Evolutionary conservation across 92 coral and sea anemone species (phyloP).

Genomic region (Galaxea fascicularis): DNA sequence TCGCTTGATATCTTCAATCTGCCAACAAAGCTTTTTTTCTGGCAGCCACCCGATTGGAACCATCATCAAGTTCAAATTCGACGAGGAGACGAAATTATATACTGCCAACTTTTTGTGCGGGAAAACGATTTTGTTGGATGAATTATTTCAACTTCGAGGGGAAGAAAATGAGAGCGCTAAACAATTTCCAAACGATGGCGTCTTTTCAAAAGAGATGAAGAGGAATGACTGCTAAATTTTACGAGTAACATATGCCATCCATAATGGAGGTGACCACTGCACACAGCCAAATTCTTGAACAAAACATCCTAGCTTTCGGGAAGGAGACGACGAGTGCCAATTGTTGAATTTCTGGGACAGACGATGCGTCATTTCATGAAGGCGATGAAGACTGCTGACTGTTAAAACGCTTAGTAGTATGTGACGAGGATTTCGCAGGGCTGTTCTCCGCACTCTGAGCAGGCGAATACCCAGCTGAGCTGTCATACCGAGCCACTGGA

Average conservation of each 20-base stretch:
- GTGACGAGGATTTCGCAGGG: constrained; percentile 45
- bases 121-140: too few species aligned
- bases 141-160: too few species aligned
- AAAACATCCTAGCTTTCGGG: background rate
- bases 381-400: constrained; percentile 46
- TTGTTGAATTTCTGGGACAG: background rate
- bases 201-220: too few species aligned
- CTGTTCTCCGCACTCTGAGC: constrained; percentile 54
- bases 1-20: too few species aligned
- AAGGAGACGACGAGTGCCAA: background rate
- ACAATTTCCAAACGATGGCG: too few species aligned
- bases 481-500: constrained; percentile 91
- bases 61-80: too few species aligned
- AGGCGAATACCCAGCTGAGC: constrained; percentile 33
- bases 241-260: background rate
- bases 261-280: constrained; percentile 14
- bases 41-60: too few species aligned
- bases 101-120: too few species aligned
- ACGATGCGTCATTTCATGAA: constrained; percentile 3
- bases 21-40: too few species aligned
- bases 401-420: constrained; percentile 26
- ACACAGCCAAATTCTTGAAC: background rate
- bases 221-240: too few species aligned
- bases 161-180: too few species aligned
- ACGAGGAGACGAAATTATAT: too few species aligned